Evolutionary conservation across 2,113 vertebrate genomes (phyloP), one percentile per base, ranked within the genome.

Genomic region (Dasyornis broadbenti): DNA sequence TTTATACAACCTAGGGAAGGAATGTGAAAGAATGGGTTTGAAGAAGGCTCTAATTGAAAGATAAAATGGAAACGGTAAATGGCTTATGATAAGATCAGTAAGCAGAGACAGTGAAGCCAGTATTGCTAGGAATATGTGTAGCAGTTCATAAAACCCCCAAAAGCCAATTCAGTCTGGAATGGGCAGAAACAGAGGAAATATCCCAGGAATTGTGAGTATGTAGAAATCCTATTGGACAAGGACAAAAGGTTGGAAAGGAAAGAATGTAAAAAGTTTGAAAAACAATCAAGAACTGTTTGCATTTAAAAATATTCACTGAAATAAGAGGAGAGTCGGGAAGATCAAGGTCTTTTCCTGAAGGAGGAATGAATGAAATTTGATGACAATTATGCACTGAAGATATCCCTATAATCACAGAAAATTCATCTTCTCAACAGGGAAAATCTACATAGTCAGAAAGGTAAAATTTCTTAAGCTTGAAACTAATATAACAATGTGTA

Each of bases 1-100:
- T 91, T 89, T 83, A 86, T 90, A 93, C 52, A 80, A 65, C 54
- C 77, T 83, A 66, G 47, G 90, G 77, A 75, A 82, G n/a, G 88
- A 86, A 95, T 81, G 81, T 86, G 69, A 88, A 86, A 83, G 76
- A 92, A 81, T 92, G 71, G 68, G 59, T 87, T 94, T 94, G 65
- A 97, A 96, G 84, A 91, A 82, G 53, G 56, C 9, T 80, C 94
- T 96, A 96, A 89, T 95, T 95, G 95, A 96, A 95, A 75, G 52
- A 82, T 85, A 83, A 93, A 96, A 56, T 82, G 86, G 87, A 94
- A 93, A 90, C 0, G 1, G 76, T 93, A 91, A 95, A 85, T 64
- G 92, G 79, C 57, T 93, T 96, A 65, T 1, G 54, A 85, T 72
- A 94, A 95, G 70, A 93, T 90, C 96, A 73, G 82, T 76, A 86